Evolutionary conservation across 2,797 vertebrate genomes (phyloP), one percentile per base, ranked within the genome.

Genomic region (Enoplosus armatus): DNA sequence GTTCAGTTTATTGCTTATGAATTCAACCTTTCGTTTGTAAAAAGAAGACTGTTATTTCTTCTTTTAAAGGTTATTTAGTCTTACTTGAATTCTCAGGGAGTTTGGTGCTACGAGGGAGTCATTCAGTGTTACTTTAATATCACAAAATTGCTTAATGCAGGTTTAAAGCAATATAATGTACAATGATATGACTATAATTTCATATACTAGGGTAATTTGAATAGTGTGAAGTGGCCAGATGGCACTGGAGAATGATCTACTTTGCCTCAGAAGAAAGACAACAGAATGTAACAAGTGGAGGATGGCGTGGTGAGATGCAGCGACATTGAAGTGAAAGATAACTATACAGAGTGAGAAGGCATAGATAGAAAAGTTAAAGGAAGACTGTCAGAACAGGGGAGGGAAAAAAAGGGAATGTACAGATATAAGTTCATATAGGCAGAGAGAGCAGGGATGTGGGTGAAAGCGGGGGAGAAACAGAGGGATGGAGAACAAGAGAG

Each of bases 241-340:
- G 86, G 85, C 62, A 70, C 11, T 63, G 69, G 29, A 89, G 60
- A 77, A 84, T 61, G 69, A 63, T 88, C 82, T 84, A 65, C 79
- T 71, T 75, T 65, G 37, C 72, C 75, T 85, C 62, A 43, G 60
- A 83, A 54, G 39, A 82, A 59, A 78, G 53, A 84, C 65, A 81
- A 72, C 47, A 75, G 33, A 80, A 75, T 37, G 72, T 69, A 81
- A 83, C 68, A 82, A 80, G 80, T 77, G 77, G 62, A 80, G 72
- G 85, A 74, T 58, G 55, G 50, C 78, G 67, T 26, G 33, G 54
- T 75, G 79, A 80, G 72, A 79, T 50, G 79, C 47, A 70, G 76
- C 6, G 43, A 60, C 62, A 82, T 8, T 61, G 53, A 83, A 76
- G 67, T 63, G 77, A 82, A 71, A 74, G 56, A 82, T n/a, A 78